A percentile compares a stretch with the other conserved stretches of the same genome.
phyloP scores from a whole-genome alignment of 2,113 vertebrate genomes.

The Stomatorhinus ivindoensis region DNA sequence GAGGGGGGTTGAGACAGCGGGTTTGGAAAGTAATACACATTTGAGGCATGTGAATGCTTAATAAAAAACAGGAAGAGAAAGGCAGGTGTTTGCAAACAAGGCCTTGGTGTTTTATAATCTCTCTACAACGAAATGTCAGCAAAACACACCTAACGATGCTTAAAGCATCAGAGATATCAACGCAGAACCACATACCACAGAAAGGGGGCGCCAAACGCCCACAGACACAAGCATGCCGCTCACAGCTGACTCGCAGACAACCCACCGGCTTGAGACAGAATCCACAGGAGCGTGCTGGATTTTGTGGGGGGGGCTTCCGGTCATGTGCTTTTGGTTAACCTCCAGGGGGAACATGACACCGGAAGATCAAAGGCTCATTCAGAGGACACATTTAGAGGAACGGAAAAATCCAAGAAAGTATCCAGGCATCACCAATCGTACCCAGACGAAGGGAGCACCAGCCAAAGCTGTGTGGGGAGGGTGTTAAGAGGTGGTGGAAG shows the following conservation, averaged over 20 bases:
- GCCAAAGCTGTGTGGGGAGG: neutral
- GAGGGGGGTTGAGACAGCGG: neutral
- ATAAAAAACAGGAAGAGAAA: slow-evolving; percentile 13
- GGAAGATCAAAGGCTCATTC: neutral
- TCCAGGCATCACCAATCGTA: slow-evolving; percentile 7
- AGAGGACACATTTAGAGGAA: neutral
- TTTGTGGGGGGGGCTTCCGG: neutral
- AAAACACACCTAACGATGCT: neutral
- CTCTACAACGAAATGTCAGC: neutral
- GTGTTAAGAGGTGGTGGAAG: neutral
- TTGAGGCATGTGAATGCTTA: neutral
- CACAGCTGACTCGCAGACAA: neutral
- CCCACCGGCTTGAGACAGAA: neutral
- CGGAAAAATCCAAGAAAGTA: neutral
- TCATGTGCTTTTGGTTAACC: neutral
- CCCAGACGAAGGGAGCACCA: neutral
- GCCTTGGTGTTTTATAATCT: neutral
- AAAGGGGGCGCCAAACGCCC: slow-evolving; percentile 32
- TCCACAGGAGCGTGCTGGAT: neutral
- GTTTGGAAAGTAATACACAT: neutral
- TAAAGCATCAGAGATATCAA: neutral
- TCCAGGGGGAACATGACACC: neutral
- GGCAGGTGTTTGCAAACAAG: neutral
- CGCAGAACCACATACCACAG: slow-evolving; percentile 22
- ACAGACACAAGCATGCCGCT: slow-evolving; percentile 1